phyloP scores from a whole-genome alignment of 2,888 invertebrate genomes.

The Furcula furcula region DNA sequence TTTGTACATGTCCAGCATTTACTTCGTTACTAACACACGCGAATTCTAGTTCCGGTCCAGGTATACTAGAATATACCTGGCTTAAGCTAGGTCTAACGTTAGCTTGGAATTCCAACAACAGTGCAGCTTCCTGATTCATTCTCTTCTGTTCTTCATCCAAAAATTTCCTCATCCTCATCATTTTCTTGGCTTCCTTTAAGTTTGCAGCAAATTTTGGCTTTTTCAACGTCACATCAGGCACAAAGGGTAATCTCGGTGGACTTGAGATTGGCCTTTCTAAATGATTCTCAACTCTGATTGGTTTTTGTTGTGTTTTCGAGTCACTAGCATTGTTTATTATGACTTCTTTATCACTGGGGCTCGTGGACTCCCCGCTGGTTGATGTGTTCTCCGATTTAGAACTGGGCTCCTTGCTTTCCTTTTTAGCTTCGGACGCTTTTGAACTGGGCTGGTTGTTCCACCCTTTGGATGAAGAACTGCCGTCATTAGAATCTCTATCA shows the following conservation, averaged over 20 bases:
- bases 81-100: conserved; percentile 73
- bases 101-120: conserved; percentile 72
- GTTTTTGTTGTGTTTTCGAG: conserved; percentile 47
- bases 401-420: conserved; percentile 62
- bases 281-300: conserved; percentile 62
- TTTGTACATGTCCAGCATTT: conserved; percentile 18
- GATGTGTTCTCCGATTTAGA: conserved; percentile 72
- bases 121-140: conserved; percentile 75
- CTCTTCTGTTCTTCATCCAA: conserved; percentile 83
- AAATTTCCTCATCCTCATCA: conserved; percentile 85
- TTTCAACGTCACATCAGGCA: conserved; percentile 77
- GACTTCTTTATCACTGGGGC: conserved; percentile 75
- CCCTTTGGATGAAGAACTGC: conserved; percentile 78
- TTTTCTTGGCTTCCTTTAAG: conserved; percentile 83
- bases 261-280: conserved; percentile 58
- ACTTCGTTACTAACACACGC: conserved; percentile 56
- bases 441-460: conserved; percentile 57
- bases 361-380: conserved; percentile 72
- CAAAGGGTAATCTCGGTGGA: conserved; percentile 63
- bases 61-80: conserved; percentile 72
- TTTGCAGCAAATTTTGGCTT: conserved; percentile 87
- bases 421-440: conserved; percentile 61
- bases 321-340: conserved; percentile 36
- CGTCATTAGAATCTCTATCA: conserved; percentile 91
- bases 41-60: conserved; percentile 75